Evolutionary conservation across 2,113 vertebrate genomes (phyloP).

Genomic region (Myotis yumanensis): DNA sequence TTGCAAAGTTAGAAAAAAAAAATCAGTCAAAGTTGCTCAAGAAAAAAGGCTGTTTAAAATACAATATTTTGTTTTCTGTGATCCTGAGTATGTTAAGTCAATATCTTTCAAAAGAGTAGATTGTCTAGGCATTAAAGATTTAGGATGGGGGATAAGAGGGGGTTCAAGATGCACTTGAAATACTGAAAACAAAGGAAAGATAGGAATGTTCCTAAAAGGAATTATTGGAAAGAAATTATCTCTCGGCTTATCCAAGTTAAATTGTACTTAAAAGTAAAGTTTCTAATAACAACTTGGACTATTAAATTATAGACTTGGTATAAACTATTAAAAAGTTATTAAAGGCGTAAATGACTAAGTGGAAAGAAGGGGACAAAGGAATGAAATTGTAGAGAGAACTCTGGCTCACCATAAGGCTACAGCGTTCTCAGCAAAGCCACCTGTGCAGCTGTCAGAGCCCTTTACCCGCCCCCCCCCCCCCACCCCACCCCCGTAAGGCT

Average conservation of each 20-base stretch:
- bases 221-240: not conserved
- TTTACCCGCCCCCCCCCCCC: too few species aligned
- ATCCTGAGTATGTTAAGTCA: not conserved
- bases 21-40: conserved; percentile 68
- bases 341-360: not conserved
- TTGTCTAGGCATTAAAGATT: not conserved
- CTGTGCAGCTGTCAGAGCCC: not conserved
- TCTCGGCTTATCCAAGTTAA: conserved; percentile 24
- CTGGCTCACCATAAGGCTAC: not conserved
- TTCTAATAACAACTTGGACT: conserved; percentile 16
- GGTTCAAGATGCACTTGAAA: not conserved
- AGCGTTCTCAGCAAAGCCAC: not conserved
- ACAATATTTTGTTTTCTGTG: not conserved
- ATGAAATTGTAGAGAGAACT: not conserved
- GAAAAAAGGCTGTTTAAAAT: conserved; percentile 28
- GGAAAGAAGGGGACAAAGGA: not conserved
- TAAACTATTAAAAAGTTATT: not conserved
- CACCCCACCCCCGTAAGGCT: not conserved
- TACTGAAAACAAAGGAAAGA: not conserved
- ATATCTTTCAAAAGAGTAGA: not conserved
- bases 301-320: not conserved
- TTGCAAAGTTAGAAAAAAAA: conserved; percentile 78
- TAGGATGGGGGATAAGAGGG: not conserved
- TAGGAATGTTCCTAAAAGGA: conserved; percentile 1
- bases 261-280: not conserved